Evolutionary conservation across 2,113 vertebrate genomes (phyloP).

Genomic region (Empidonax traillii): DNA sequence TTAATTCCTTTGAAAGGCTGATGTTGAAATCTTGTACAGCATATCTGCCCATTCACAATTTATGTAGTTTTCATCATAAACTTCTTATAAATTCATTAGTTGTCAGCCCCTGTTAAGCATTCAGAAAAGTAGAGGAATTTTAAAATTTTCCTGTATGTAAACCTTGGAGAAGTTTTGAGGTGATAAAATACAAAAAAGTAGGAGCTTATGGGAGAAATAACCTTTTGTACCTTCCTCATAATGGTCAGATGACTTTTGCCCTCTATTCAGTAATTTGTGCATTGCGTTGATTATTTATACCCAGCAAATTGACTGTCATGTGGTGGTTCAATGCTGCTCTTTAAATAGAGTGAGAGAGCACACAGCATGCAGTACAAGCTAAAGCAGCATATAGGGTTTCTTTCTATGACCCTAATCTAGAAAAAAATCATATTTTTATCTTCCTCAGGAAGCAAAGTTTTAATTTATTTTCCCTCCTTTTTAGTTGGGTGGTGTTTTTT

Average conservation of each 20-base stretch:
- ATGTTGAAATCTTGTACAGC: not conserved
- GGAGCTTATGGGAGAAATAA: not conserved
- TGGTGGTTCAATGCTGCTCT: conserved; percentile 69
- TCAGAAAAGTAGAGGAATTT: not conserved
- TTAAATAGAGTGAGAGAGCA: conserved; percentile 71
- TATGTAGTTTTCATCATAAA: not conserved
- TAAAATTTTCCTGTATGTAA: not conserved
- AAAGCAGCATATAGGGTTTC: not conserved
- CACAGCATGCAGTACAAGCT: conserved; percentile 11
- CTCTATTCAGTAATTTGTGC: conserved; percentile 66
- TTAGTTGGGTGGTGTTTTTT: not conserved
- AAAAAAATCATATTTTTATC: not conserved
- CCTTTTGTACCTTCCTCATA: not conserved
- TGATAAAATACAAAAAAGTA: not conserved
- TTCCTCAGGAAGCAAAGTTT: not conserved
- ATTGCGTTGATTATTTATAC: conserved; percentile 86
- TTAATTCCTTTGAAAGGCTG: not conserved
- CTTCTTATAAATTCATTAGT: not conserved
- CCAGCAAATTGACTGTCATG: conserved; percentile 73
- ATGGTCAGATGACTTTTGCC: conserved; percentile 35
- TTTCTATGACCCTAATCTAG: not conserved
- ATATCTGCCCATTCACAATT: not conserved
- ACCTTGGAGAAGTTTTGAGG: not conserved
- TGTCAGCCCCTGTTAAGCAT: not conserved
- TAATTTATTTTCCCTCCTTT: not conserved